Evolutionary conservation across 2,113 vertebrate species (phyloP).

Genomic region (Ploceus nigricollis): DNA sequence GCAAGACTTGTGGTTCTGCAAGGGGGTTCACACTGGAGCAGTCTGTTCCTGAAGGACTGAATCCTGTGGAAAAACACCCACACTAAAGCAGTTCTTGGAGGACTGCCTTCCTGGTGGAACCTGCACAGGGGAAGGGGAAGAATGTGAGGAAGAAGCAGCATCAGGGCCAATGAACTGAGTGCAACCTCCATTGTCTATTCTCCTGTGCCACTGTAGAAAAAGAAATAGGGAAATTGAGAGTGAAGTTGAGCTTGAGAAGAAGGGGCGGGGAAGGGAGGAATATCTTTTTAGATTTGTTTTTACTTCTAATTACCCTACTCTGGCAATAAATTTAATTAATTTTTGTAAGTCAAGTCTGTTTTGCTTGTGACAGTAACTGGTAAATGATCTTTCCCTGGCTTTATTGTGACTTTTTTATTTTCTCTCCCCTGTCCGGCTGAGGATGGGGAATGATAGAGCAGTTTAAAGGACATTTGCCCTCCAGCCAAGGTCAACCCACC

Average conservation of each 20-base stretch:
- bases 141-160: background rate
- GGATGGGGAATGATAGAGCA: accelerated
- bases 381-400: background rate
- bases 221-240: background rate
- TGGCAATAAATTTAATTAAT: background rate
- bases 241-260: background rate
- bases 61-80: accelerated
- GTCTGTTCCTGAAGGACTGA: background rate
- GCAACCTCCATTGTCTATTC: accelerated
- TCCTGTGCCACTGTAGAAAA: accelerated
- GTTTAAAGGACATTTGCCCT: background rate
- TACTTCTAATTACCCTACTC: background rate
- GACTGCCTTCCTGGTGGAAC: background rate
- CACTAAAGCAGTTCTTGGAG: background rate
- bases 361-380: accelerated
- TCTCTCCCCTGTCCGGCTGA: background rate
- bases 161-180: background rate
- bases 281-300: background rate
- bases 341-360: background rate
- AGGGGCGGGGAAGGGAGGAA: accelerated
- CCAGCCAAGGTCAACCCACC: background rate
- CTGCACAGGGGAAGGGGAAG: accelerated
- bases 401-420: background rate
- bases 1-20: too few species aligned
- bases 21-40: accelerated